phyloP scores from a whole-genome alignment of 2,113 vertebrate genomes.

The Malurus elegans region DNA sequence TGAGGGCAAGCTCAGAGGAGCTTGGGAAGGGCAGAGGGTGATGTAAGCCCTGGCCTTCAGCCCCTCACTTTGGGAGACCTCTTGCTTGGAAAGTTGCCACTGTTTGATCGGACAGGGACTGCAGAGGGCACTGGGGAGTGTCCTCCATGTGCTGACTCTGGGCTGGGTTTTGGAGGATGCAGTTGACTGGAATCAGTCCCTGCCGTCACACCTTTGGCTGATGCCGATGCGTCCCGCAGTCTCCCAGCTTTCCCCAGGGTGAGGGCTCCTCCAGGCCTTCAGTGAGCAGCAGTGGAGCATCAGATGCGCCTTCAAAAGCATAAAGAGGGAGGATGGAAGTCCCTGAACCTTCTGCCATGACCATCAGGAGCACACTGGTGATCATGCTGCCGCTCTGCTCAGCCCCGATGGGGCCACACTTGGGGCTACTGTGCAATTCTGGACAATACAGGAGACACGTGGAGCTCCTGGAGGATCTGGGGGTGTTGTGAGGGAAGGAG shows the following conservation, averaged over 20 bases:
- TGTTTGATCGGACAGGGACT: background rate
- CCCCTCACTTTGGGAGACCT: background rate
- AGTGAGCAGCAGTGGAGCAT: background rate
- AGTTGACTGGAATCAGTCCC: background rate
- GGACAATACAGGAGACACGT: too few relatives aligned
- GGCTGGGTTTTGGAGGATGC: background rate
- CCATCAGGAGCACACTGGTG: accelerated
- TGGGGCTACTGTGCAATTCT: too few relatives aligned
- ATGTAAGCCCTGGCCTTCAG: background rate
- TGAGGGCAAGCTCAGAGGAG: background rate
- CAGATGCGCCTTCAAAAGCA: background rate
- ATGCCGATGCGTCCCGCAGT: background rate
- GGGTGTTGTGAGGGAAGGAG: background rate
- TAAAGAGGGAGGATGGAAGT: background rate
- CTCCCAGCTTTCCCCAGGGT: background rate
- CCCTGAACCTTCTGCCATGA: background rate
- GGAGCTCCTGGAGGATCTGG: background rate
- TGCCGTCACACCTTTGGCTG: too few relatives aligned
- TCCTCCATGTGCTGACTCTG: background rate
- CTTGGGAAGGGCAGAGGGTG: background rate
- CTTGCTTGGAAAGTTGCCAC: background rate
- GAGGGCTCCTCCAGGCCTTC: background rate
- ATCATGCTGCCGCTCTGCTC: too few relatives aligned
- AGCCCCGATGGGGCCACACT: too few relatives aligned
- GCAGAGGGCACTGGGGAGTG: background rate